Base-by-base conservation (phyloP, 2,113 vertebrate genomes). In the Casuarius casuarius region DNA sequence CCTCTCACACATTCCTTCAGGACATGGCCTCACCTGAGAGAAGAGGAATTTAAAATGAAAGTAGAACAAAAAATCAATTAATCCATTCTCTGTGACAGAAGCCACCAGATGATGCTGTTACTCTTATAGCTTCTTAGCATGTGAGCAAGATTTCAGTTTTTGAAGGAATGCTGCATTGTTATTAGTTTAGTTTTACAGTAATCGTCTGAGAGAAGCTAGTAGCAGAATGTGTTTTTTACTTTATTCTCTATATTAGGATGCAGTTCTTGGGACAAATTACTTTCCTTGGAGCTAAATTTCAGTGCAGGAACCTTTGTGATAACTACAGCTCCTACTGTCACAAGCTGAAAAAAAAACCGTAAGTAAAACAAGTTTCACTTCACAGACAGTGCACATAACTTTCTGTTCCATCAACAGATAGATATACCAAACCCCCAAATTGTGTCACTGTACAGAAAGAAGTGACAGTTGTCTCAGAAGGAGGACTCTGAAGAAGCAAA, bases 41-140 rank as follows among this genome's bases (percentile, higher is more conserved):
- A 85, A 85, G 84, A 85, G 49, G 75, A 96, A 96, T 95, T 92
- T 91, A 95, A 97, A 97, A 94, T 95, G 94, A 87, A 95, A 95
- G 84, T 54, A 96, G 93, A 95, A 78, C 68, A 73, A 93, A 87
- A 94, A 95, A 95, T 94, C 94, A 95, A 95, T 96, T 96, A 96
- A 97, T 96, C 91, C 75, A 95, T 96, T 94, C 78, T 94, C 95
- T 96, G 89, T 96, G 92, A 67, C 91, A 94, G 89, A 87, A 97
- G 87, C 96, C 96, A 96, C 94, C 95, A 97, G 97, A 96, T 97
- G 95, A 96, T 96, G 96, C 96, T 97, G 94, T 96, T 97, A 97
- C 97, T 91, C 96, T 96, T 95, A 97, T 54, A 91, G 84, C 96
- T 96, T 96, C 92, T 96, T 95, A 96, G 66, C 90, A 96, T 92